These are phyloP conservation scores for Amblyopsis rosae DNA, from an alignment of 2,113 vertebrate genomes.

Conservation along the genomic window DNA sequence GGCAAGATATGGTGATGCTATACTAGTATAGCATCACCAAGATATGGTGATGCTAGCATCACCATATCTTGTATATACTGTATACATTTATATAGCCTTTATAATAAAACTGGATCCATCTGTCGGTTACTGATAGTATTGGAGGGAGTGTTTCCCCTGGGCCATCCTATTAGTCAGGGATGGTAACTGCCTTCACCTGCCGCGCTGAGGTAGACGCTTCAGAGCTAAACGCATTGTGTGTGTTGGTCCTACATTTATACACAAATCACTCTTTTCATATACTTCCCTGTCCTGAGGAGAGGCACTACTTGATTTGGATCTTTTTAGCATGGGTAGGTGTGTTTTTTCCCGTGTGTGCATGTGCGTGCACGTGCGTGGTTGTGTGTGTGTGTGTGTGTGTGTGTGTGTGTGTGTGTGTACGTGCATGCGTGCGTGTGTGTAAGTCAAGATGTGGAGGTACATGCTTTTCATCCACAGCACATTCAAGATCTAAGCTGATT, in stretches of 20 bases:
- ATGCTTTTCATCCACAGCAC: constrained; percentile 41
- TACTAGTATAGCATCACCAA: too few species aligned
- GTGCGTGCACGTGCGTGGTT: constrained; percentile 16
- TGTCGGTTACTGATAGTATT: constrained; percentile 66
- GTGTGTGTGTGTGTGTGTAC: constrained; percentile 11
- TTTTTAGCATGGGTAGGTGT: constrained; percentile 29
- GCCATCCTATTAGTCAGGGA: constrained; percentile 65
- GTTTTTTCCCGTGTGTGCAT: constrained; percentile 13
- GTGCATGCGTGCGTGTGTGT: background rate
- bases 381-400: background rate
- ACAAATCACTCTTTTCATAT: constrained; percentile 70
- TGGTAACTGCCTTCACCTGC: constrained; percentile 43
- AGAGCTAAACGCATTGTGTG: constrained; percentile 59
- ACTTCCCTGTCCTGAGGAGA: constrained; percentile 62
- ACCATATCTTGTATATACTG: too few species aligned
- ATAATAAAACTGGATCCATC: constrained; percentile 27
- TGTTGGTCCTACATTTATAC: constrained; percentile 50
- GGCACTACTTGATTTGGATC: constrained; percentile 20
- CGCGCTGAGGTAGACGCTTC: constrained; percentile 65
- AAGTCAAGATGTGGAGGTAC: constrained; percentile 55
- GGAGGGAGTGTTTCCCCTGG: constrained; percentile 50
- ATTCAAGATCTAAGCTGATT: constrained; percentile 28
- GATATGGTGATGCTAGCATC: too few species aligned
- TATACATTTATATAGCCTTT: background rate
- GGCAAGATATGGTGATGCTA: too few species aligned